A percentile compares a stretch with the other conserved stretches of the same genome.
Conservation (phyloP, 2,113 vertebrate species). For the Proterorhinus semilunaris region DNA sequence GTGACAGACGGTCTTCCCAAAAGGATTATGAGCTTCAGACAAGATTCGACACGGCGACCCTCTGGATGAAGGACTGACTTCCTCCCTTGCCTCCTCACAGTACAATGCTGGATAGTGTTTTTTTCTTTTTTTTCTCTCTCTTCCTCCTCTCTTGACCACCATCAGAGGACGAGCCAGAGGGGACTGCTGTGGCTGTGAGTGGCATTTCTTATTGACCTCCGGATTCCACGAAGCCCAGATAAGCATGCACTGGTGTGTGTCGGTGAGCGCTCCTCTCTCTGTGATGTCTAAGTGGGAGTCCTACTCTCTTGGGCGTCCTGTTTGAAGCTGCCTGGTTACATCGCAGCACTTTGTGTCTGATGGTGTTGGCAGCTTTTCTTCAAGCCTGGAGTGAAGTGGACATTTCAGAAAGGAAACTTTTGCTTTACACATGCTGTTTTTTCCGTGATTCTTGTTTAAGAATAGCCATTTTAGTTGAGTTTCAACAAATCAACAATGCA, state of each 20-base stretch:
- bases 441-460: too few species aligned
- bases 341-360: slow-evolving; percentile 30
- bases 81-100: too few species aligned
- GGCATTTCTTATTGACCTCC: slow-evolving; percentile 45
- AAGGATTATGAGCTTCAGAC: too few species aligned
- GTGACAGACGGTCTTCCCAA: too few species aligned
- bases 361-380: slow-evolving; percentile 51
- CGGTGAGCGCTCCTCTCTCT: slow-evolving; percentile 12
- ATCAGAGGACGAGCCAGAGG: slow-evolving; percentile 34
- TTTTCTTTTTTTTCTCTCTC: too few species aligned
- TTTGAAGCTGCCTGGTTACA: slow-evolving; percentile 16
- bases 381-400: slow-evolving; percentile 55
- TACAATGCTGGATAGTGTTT: too few species aligned
- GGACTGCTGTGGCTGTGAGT: slow-evolving; percentile 30
- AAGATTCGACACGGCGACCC: too few species aligned
- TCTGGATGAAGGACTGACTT: too few species aligned
- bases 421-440: background rate
- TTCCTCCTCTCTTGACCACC: slow-evolving; percentile 23
- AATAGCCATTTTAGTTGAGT: too few species aligned
- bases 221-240: slow-evolving; percentile 20
- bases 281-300: slow-evolving; percentile 30
- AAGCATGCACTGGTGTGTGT: slow-evolving; percentile 15
- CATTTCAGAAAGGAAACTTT: slow-evolving; percentile 9
- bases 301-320: slow-evolving; percentile 5
- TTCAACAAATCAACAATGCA: too few species aligned